These are phyloP conservation scores for Heliconius congener DNA, from an alignment of 1,140 invertebrate genomes.

Conservation along the genomic window DNA sequence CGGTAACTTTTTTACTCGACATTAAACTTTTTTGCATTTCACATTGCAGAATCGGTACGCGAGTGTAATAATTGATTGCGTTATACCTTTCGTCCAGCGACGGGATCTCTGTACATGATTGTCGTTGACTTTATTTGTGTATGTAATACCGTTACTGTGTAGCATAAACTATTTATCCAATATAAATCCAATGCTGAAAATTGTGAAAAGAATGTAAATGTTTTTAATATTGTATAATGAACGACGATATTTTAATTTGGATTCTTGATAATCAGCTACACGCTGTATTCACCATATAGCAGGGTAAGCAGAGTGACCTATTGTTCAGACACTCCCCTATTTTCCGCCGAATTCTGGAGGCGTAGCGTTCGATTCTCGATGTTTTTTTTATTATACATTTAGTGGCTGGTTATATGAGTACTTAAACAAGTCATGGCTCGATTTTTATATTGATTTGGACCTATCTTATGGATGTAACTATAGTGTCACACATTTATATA, in stretches of 20 bases:
- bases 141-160: conserved; percentile 37
- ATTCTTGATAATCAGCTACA: not conserved
- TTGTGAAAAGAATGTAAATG: conserved; percentile 26
- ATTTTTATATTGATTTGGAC: no score
- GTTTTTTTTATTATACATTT: no score
- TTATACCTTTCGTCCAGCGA: conserved; percentile 71
- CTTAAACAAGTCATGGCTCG: no score
- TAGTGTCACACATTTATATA: no score
- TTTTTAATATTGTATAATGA: not conserved
- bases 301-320: no score
- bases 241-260: not conserved
- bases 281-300: no score
- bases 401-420: no score
- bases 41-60: conserved; percentile 59
- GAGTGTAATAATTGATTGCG: conserved; percentile 77
- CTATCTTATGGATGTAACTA: no score
- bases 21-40: conserved; percentile 40
- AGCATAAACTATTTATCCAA: not conserved
- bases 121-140: conserved; percentile 57
- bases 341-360: no score
- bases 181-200: conserved; percentile 24
- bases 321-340: no score
- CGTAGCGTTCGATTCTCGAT: no score
- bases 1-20: no score
- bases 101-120: conserved; percentile 75